Conservation (phyloP, 2,797 vertebrate genomes). For the Hypotaenidia okinawae region DNA sequence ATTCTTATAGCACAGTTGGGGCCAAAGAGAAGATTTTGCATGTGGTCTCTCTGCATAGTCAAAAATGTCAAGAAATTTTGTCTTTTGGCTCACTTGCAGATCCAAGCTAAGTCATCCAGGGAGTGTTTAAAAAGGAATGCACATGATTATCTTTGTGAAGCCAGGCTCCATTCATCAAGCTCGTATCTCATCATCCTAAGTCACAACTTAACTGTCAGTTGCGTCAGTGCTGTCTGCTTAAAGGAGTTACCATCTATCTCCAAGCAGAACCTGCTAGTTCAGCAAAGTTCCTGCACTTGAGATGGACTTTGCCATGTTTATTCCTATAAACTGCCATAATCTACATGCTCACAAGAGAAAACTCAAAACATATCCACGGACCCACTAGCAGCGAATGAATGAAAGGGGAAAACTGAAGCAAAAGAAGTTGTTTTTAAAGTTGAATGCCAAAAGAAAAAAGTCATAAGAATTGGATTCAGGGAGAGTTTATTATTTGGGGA, state of each 20-base stretch:
- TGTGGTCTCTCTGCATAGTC: background rate
- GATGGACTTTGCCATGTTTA: background rate
- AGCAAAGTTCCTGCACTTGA: background rate
- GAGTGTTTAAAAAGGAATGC: background rate
- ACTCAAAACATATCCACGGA: background rate
- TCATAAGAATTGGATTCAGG: background rate
- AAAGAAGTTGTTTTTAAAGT: background rate
- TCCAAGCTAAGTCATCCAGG: background rate
- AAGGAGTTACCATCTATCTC: background rate
- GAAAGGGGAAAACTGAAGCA: background rate
- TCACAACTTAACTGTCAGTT: background rate
- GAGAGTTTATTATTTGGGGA: background rate
- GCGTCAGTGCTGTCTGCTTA: background rate
- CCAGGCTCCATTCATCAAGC: background rate
- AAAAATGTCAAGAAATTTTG: background rate
- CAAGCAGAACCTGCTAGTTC: background rate
- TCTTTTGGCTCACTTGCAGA: background rate
- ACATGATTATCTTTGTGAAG: background rate
- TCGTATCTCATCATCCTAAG: background rate
- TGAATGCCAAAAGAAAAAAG: background rate
- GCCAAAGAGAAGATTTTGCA: background rate
- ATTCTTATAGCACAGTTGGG: background rate
- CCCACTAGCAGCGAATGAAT: background rate
- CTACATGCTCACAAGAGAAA: background rate
- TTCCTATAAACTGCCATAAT: background rate